These are phyloP conservation scores for Macquaria ambigua DNA, from an alignment of 2,113 vertebrate genomes.

Conservation along the genomic window DNA sequence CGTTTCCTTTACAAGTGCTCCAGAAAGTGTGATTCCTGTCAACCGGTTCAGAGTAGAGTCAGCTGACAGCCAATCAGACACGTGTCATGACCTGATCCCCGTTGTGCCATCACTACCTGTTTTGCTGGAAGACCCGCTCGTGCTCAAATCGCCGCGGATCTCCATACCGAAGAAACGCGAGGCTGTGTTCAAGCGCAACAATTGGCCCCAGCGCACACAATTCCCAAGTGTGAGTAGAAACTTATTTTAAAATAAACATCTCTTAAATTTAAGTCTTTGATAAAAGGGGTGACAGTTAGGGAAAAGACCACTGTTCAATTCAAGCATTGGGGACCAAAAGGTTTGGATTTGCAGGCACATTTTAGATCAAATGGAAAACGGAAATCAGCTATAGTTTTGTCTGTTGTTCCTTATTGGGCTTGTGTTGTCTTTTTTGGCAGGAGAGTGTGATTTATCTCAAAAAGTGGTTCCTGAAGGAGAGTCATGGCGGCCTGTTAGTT, in stretches of 20 bases:
- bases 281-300: neutral
- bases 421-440: slow-evolving; percentile 58
- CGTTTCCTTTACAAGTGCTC: neutral
- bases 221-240: slow-evolving; percentile 69
- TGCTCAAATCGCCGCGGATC: slow-evolving; percentile 77
- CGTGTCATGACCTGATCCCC: neutral
- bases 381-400: neutral
- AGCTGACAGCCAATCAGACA: slow-evolving; percentile 14
- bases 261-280: neutral
- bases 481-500: slow-evolving; percentile 74
- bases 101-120: neutral
- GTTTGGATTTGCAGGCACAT: neutral
- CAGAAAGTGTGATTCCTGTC: neutral
- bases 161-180: slow-evolving; percentile 76
- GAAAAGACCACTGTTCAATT: neutral
- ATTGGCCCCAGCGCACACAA: neutral
- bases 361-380: neutral
- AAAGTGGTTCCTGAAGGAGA: slow-evolving; percentile 78
- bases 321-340: neutral
- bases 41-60: neutral
- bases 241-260: neutral
- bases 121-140: slow-evolving; percentile 71
- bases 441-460: slow-evolving; percentile 74
- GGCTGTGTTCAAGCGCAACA: slow-evolving; percentile 21
- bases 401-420: neutral